These are phyloP conservation scores for Paratrypauchen microcephalus DNA, from an alignment of 2,797 vertebrate genomes.

Conservation along the genomic window DNA sequence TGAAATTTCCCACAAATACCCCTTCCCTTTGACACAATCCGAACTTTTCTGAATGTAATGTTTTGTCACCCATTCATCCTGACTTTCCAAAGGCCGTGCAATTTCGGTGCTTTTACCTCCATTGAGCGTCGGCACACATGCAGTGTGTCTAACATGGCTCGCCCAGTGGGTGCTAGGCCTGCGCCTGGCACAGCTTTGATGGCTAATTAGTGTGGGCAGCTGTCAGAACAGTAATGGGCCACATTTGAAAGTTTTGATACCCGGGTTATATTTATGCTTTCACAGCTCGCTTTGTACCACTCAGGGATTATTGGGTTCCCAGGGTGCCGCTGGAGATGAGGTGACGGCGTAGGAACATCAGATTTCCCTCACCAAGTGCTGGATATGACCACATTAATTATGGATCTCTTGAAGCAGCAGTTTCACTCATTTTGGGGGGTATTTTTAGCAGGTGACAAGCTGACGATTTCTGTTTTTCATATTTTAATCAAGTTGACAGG, in stretches of 20 bases:
- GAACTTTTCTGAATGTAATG: conserved; percentile 1
- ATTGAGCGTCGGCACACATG: neutral
- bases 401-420: conserved; percentile 56
- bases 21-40: neutral
- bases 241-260: conserved; percentile 77
- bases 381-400: conserved; percentile 78
- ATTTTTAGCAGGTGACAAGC: conserved; percentile 63
- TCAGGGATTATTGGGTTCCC: conserved; percentile 73
- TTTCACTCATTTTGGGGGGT: conserved; percentile 51
- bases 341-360: conserved; percentile 57
- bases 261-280: conserved; percentile 75
- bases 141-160: conserved; percentile 36
- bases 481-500: conserved; percentile 68
- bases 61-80: conserved; percentile 4
- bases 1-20: neutral
- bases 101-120: neutral
- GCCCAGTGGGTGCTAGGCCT: conserved; percentile 63
- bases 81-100: conserved; percentile 1
- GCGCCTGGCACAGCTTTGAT: conserved; percentile 61
- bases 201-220: conserved; percentile 81
- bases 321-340: conserved; percentile 57
- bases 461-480: conserved; percentile 38
- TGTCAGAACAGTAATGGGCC: conserved; percentile 80
- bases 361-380: conserved; percentile 57
- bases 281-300: conserved; percentile 72